Conservation (phyloP, 2,113 vertebrate species). For the Rousettus leschenaultii region DNA sequence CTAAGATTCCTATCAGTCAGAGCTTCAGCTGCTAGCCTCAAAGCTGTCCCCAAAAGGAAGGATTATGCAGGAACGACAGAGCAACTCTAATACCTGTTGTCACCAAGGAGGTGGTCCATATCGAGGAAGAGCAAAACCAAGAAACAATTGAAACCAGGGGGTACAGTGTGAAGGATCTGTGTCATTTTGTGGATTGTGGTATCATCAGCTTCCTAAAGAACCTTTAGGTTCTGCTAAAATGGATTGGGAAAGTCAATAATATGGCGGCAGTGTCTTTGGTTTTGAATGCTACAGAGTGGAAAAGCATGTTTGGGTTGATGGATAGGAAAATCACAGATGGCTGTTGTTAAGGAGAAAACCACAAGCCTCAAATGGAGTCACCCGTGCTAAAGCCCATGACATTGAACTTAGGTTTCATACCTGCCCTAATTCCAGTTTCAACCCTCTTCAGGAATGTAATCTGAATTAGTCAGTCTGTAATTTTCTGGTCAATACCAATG, state of each 20-base stretch:
- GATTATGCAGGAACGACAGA: not conserved
- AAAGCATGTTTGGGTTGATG: not conserved
- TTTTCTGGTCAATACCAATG: not conserved
- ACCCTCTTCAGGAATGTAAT: not conserved
- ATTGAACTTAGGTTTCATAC: not conserved
- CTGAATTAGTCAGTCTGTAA: not conserved
- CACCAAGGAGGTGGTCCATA: not conserved
- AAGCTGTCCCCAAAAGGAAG: not conserved
- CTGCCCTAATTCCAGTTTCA: not conserved
- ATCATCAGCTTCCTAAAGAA: not conserved
- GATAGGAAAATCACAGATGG: not conserved
- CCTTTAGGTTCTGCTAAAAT: not conserved
- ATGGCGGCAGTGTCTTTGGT: not conserved
- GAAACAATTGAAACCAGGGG: not conserved
- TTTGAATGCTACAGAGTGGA: not conserved
- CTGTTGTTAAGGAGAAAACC: not conserved
- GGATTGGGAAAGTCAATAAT: not conserved
- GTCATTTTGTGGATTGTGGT: not conserved
- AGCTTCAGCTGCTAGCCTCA: not conserved
- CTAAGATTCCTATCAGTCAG: not conserved
- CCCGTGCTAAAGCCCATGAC: not conserved
- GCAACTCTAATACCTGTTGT: not conserved
- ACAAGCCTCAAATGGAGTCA: not conserved
- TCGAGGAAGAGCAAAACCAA: not conserved
- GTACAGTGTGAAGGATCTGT: not conserved